A percentile compares a stretch with the other conserved stretches of the same genome.
Conservation (phyloP, 2,113 vertebrate species). For the Egretta garzetta region DNA sequence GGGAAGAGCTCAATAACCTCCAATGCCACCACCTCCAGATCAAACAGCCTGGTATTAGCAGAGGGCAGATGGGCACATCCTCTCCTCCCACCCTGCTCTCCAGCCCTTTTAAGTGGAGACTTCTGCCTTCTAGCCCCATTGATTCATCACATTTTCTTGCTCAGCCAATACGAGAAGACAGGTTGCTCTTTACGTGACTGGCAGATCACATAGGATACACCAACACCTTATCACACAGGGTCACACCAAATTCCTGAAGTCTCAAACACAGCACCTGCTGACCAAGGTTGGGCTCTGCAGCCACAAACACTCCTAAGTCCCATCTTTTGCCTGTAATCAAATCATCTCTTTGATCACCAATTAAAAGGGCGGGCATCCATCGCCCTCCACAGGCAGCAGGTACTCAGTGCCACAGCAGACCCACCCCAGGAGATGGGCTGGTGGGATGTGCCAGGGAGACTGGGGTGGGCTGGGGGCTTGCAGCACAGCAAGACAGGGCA, state of each 20-base stretch:
- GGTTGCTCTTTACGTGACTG: background rate
- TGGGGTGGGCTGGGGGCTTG: background rate
- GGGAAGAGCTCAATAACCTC: background rate
- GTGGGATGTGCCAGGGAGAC: background rate
- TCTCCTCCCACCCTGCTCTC: background rate
- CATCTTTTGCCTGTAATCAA: background rate
- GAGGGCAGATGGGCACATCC: background rate
- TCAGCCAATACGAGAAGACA: background rate
- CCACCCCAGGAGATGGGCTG: background rate
- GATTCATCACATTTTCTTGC: background rate
- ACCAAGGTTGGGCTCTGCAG: background rate
- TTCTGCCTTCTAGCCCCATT: background rate
- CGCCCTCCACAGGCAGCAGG: background rate
- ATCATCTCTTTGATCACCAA: background rate
- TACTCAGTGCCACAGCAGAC: background rate
- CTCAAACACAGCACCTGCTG: background rate
- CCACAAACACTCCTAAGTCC: background rate
- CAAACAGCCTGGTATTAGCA: background rate
- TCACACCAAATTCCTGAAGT: background rate
- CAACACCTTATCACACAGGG: background rate
- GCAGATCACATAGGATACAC: background rate
- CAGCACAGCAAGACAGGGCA: rapidly evolving
- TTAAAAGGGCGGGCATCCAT: background rate
- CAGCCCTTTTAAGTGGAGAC: background rate
- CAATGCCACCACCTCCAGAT: background rate